phyloP scores from a whole-genome alignment of 2,113 vertebrate species.

The Melanostigma gelatinosum region DNA sequence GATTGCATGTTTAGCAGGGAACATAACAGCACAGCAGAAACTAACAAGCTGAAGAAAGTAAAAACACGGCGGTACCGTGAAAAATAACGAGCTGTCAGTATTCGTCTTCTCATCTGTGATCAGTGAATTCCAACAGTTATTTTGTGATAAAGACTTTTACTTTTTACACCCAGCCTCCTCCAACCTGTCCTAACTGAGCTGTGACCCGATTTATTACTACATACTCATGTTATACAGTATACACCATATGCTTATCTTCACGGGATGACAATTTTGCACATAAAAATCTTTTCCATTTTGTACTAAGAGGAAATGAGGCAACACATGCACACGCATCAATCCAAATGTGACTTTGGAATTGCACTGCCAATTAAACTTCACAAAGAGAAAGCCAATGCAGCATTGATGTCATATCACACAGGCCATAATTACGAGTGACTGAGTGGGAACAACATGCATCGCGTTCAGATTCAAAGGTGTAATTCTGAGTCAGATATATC shows the following conservation, averaged over 20 bases:
- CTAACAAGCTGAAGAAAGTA: not conserved
- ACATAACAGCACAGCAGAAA: not conserved
- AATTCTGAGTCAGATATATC: constrained; percentile 27
- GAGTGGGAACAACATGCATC: constrained; percentile 30
- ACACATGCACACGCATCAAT: constrained; percentile 18
- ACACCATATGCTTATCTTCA: constrained; percentile 3
- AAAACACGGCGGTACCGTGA: not conserved
- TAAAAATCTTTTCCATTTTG: constrained; percentile 20
- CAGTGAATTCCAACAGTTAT: not conserved
- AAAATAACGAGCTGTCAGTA: constrained; percentile 6
- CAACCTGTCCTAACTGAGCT: not conserved
- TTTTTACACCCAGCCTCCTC: not conserved
- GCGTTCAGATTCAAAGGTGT: constrained; percentile 17
- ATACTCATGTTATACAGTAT: not conserved
- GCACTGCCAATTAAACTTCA: constrained; percentile 36
- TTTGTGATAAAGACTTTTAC: not conserved
- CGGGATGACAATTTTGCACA: not conserved
- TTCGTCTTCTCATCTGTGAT: not conserved
- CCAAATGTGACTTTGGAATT: constrained; percentile 15
- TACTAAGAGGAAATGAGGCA: constrained; percentile 10
- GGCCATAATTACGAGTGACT: constrained; percentile 25
- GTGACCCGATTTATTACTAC: constrained; percentile 7
- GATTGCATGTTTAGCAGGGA: constrained; percentile 1
- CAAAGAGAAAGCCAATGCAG: constrained; percentile 22
- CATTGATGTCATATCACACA: constrained; percentile 17